Conservation (phyloP, 1,140 invertebrate species). For the Coenobita brevimanus region DNA sequence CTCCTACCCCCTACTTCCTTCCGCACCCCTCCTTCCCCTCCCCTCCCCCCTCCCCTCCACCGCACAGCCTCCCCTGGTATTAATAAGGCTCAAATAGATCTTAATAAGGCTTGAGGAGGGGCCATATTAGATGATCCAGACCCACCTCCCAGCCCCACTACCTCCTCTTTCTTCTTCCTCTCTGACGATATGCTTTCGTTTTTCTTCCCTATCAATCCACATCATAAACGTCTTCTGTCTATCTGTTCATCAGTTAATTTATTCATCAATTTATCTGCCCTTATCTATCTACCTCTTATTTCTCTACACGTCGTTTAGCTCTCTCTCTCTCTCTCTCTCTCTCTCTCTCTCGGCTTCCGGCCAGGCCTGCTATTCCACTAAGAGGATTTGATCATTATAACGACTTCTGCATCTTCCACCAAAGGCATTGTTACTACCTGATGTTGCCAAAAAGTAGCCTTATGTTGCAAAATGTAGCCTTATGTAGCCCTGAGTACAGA, state of each 20-base stretch:
- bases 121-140: slow-evolving; percentile 1
- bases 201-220: too few relatives aligned
- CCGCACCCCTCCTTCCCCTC: too few relatives aligned
- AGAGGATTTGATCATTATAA: slow-evolving; percentile 8
- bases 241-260: too few relatives aligned
- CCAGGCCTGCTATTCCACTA: background rate
- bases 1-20: slow-evolving; percentile 3
- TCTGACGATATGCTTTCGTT: too few relatives aligned
- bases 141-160: too few relatives aligned
- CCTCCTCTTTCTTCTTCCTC: too few relatives aligned
- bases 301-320: background rate
- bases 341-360: too few relatives aligned
- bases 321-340: background rate
- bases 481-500: background rate
- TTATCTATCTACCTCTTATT: too few relatives aligned
- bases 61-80: background rate
- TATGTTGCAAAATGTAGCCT: background rate
- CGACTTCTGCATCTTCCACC: background rate
- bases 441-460: too few relatives aligned
- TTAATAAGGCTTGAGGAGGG: slow-evolving; percentile 20
- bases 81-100: slow-evolving; percentile 22
- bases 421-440: background rate
- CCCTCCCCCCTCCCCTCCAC: too few relatives aligned
- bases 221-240: too few relatives aligned
- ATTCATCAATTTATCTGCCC: too few relatives aligned